Evolutionary conservation across 2,888 invertebrate genomes (phyloP).

Genomic region (Rhodophaea formosa): DNA sequence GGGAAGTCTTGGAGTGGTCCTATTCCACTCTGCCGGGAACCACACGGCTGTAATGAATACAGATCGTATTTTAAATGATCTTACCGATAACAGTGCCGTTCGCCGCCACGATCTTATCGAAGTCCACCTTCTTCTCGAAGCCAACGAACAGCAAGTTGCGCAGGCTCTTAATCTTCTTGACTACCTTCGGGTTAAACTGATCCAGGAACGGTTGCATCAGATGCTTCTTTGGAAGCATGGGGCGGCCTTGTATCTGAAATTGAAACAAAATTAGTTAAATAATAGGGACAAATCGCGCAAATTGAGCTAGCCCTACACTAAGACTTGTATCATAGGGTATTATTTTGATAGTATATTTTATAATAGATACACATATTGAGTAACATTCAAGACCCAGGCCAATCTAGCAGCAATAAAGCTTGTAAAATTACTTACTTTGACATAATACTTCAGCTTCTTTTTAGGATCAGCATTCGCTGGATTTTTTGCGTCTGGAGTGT

Average conservation of each 20-base stretch:
- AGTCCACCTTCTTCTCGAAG: conserved; percentile 47
- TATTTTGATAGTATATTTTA: too few relatives aligned
- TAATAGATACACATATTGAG: too few relatives aligned
- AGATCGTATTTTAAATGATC: too few relatives aligned
- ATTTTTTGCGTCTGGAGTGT: conserved; percentile 22
- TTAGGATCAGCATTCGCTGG: background rate
- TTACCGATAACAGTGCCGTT: conserved; percentile 53
- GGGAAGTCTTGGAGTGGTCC: too few relatives aligned
- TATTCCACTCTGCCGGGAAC: too few relatives aligned
- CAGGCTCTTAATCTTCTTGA: conserved; percentile 61
- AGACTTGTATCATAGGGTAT: too few relatives aligned
- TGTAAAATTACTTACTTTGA: conserved; percentile 40
- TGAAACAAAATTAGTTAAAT: background rate
- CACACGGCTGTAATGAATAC: too few relatives aligned
- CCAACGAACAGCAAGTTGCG: conserved; percentile 60
- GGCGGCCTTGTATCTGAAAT: conserved; percentile 53
- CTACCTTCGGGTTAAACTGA: conserved; percentile 48
- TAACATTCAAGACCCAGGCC: too few relatives aligned
- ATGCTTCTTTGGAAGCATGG: conserved; percentile 53
- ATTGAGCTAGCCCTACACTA: too few relatives aligned
- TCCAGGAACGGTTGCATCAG: conserved; percentile 56
- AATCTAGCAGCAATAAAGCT: too few relatives aligned
- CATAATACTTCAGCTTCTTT: conserved; percentile 35
- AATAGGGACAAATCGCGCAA: too few relatives aligned
- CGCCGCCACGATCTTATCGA: conserved; percentile 47